Evolutionary conservation across 2,113 vertebrate species (phyloP).

Genomic region (Nesogale talazaci): DNA sequence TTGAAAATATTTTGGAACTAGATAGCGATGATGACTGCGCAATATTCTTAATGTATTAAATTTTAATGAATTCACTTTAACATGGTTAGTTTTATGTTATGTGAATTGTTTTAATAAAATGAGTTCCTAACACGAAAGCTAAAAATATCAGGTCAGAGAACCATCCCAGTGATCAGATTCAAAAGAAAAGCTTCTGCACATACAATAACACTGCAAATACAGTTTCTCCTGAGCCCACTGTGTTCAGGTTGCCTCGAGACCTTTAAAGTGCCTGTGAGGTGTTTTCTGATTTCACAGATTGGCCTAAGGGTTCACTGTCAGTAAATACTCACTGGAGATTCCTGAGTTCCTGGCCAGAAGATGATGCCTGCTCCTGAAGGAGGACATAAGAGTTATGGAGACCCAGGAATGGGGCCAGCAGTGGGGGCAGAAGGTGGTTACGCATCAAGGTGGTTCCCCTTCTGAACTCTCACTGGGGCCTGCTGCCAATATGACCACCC

Average conservation of each 20-base stretch:
- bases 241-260: not conserved
- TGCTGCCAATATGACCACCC: not conserved
- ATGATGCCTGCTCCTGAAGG: not conserved
- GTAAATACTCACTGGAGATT: not conserved
- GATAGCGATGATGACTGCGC: not conserved
- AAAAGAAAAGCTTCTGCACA: not conserved
- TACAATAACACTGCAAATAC: not conserved
- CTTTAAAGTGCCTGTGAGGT: not conserved
- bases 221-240: not conserved
- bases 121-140: not conserved
- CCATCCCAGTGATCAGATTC: not conserved
- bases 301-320: not conserved
- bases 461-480: not conserved
- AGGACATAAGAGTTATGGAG: not conserved
- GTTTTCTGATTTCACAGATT: not conserved
- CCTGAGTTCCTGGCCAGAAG: not conserved
- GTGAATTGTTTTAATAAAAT: not conserved
- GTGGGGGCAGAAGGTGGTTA: not conserved
- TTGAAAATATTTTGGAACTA: not conserved
- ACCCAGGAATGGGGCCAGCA: not conserved
- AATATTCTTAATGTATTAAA: not conserved
- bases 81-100: not conserved
- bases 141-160: not conserved
- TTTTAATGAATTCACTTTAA: not conserved
- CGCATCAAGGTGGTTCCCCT: not conserved